Base-by-base conservation (phyloP, 1,140 invertebrate species). In the Musca domestica region DNA sequence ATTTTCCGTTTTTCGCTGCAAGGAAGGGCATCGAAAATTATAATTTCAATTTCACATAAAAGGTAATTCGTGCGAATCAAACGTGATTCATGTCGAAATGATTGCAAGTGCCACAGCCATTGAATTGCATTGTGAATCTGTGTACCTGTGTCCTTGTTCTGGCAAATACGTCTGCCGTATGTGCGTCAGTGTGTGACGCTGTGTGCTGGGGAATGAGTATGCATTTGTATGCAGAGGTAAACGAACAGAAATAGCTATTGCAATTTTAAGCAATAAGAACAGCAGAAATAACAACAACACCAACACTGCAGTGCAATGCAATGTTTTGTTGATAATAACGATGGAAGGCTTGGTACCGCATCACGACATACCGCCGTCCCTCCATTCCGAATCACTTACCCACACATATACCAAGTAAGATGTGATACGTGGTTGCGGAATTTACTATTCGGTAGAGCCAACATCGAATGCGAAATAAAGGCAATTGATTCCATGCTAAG, bases 1-100 rank as follows among this genome's bases (percentile, higher is more conserved):
- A 17, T 17, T 61, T 61, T 27, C 56, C 56, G 34, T 41, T 61
- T 61, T 20, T 19, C 20, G 4, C 9, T 51, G 20, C 48, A 51
- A n/a, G 70, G 67, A 73, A 71, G 74, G 69, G 71, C 74, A 71
- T 70, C 74, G 72, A 64, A 76, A 79, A 79, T 78, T 79, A 79
- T 79, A 79, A 79, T 79, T 79, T 79, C 74, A 79, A 77, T 79
- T 79, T 79, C 71, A 71, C 74, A 72, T 73, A 79, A 79, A 79
- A 79, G 75, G 74, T 75, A 75, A 78, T 77, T 78, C 77, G 77
- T 79, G 77, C 76, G 77, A 76, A 79, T 77, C 74, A 77, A 77
- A 79, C 77, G 77, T 79, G 74, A 77, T 76, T 73, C 75, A 79
- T 79, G 71, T 69, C 56, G 66, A 72, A 76, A 79, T 75, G 72